Evolutionary conservation across 2,888 invertebrate species (phyloP).

Genomic region (Boloria euphrosyne): DNA sequence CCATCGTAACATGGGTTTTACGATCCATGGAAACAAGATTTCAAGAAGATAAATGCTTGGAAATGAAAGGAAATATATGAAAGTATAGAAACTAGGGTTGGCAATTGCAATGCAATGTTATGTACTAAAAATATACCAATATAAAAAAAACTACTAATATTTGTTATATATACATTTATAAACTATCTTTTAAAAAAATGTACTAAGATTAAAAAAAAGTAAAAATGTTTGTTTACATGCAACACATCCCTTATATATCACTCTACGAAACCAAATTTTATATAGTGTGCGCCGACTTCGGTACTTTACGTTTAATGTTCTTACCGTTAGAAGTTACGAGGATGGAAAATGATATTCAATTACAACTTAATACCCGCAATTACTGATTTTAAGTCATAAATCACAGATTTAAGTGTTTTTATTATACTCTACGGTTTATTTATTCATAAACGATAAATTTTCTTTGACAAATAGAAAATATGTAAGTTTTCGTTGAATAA

Average conservation of each 20-base stretch:
- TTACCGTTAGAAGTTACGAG: background rate
- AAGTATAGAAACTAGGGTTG: conserved; percentile 2
- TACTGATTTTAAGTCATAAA: conserved; percentile 1
- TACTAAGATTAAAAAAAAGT: too few species aligned
- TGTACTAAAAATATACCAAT: too few species aligned
- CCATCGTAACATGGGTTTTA: conserved; percentile 28
- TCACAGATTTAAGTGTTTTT: background rate
- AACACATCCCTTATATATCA: too few species aligned
- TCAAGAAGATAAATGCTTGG: conserved; percentile 20
- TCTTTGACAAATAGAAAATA: too few species aligned
- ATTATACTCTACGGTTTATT: background rate
- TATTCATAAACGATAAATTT: too few species aligned
- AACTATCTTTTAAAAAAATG: too few species aligned
- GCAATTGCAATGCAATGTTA: background rate
- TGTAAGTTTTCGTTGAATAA: too few species aligned
- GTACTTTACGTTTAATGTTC: conserved; percentile 14
- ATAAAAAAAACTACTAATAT: too few species aligned
- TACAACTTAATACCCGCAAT: background rate
- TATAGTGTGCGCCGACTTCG: background rate
- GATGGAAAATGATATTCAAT: background rate
- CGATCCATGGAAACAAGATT: conserved; percentile 31
- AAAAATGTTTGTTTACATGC: too few species aligned
- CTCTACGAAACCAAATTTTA: too few species aligned
- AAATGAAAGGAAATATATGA: conserved; percentile 27
- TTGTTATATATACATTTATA: too few species aligned